Evolutionary conservation across 2,888 invertebrate genomes (phyloP), one percentile per base, ranked within the genome.

Genomic region (Eupelmus urozonus): DNA sequence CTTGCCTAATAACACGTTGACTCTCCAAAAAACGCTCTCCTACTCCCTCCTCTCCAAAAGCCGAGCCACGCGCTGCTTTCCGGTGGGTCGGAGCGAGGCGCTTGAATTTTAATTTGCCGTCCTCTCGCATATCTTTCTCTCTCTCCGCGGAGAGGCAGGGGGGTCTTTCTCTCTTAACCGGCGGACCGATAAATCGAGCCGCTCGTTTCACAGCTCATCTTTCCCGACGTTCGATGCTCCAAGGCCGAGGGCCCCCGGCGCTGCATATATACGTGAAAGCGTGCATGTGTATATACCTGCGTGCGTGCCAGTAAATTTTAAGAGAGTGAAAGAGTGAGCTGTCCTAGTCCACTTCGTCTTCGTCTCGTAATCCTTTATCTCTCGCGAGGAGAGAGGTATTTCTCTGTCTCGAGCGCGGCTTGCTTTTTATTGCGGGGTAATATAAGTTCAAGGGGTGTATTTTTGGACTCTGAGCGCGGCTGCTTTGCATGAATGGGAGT

Each of bases 171-270:
- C 34, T 34, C 34, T 34, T n/a, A n/a, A n/a, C 34, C n/a, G 18
- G 27, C 34, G 53, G 11, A 40, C 45, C 49, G 59, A 75, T 75
- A 75, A 75, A 75, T 75, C 74, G 67, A 23, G 25, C 2, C 34
- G 67, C 67, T 75, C 74, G 34, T 75, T 75, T 75, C 67, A 27
- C 67, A 53, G 75, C 67, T 75, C 75, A 75, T 75, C 75, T 75
- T 66, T 72, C 70, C 34, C 42, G 55, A 69, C 40, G 20, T 69
- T 75, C 75, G n/a, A n/a, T n/a, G n/a, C n/a, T n/a, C 62, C 76
- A 76, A 76, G 76, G 76, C 42, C 63, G 70, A 25, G 29, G 29
- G 45, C 57, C 70, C 45, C 65, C 49, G 45, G 29, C 23, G 57
- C 20, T n/a, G n/a, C 13, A n/a, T 49, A 20, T 53, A 25, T 60